phyloP scores from a whole-genome alignment of 2,797 vertebrate species.

The Microchirus variegatus region DNA sequence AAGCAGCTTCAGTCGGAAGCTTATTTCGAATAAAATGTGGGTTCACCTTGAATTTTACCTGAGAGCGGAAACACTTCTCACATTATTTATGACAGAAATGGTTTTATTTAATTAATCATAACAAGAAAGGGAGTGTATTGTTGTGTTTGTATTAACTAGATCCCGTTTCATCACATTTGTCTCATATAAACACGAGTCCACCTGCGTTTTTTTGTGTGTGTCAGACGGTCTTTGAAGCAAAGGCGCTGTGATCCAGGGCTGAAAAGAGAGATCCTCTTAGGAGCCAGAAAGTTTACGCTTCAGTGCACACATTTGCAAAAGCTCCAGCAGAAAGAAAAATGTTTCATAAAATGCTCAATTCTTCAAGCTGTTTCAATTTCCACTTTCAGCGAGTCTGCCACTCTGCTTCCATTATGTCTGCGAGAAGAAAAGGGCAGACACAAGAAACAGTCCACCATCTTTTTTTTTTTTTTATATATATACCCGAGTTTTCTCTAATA shows the following conservation, averaged over 20 bases:
- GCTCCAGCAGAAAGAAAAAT: conserved; percentile 55
- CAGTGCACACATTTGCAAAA: conserved; percentile 60
- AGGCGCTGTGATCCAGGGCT: conserved; percentile 38
- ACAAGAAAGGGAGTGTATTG: too few relatives aligned
- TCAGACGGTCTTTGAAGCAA: conserved; percentile 17
- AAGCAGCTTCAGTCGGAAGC: too few relatives aligned
- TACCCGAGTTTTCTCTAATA: conserved; percentile 33
- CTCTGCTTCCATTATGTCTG: conserved; percentile 33
- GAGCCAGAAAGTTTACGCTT: conserved; percentile 56
- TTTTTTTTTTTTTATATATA: too few relatives aligned
- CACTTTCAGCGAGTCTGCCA: conserved; percentile 42
- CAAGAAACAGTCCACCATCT: conserved; percentile 15
- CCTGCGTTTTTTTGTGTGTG: too few relatives aligned
- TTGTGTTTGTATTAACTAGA: too few relatives aligned
- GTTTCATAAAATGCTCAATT: conserved; percentile 59
- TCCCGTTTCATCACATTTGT: too few relatives aligned
- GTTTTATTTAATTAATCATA: too few relatives aligned
- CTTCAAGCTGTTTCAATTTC: conserved; percentile 68
- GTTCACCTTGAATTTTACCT: too few relatives aligned
- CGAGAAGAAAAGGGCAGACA: conserved; percentile 7
- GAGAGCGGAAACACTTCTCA: too few relatives aligned
- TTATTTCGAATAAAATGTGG: too few relatives aligned
- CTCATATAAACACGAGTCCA: not conserved
- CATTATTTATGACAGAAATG: too few relatives aligned
- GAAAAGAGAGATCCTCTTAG: conserved; percentile 68